phyloP scores from a whole-genome alignment of 2,113 vertebrate species.

The Platysteira castanea region DNA sequence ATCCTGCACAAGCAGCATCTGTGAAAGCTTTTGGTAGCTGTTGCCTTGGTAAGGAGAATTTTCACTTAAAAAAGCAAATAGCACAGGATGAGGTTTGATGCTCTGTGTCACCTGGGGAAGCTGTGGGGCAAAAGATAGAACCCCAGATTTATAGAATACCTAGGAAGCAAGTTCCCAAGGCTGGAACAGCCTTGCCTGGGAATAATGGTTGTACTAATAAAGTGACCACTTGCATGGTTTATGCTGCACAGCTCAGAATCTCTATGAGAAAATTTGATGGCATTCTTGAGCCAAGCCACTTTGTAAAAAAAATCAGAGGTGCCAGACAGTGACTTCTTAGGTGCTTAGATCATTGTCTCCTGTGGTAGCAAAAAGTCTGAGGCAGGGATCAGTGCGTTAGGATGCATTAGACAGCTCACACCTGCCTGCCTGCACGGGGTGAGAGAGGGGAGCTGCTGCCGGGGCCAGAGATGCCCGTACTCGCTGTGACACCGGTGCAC shows the following conservation, averaged over 20 bases:
- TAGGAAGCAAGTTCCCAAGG: not conserved
- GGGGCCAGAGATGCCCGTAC: not conserved
- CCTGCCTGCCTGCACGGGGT: not conserved
- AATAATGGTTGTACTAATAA: not conserved
- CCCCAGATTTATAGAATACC: not conserved
- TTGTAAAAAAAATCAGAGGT: not conserved
- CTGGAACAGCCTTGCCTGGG: not conserved
- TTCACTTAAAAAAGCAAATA: not conserved
- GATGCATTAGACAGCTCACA: not conserved
- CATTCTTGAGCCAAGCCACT: not conserved
- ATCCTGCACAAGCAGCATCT: not conserved
- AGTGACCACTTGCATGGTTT: not conserved
- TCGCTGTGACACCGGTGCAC: rapidly evolving
- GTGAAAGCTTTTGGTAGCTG: not conserved
- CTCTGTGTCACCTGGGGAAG: not conserved
- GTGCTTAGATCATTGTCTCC: conserved; percentile 5
- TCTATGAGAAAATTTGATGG: not conserved
- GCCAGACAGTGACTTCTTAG: not conserved
- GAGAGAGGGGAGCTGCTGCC: not conserved
- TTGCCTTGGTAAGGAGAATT: not conserved
- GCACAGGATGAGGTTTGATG: not conserved
- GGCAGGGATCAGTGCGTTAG: not conserved
- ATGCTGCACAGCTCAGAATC: not conserved
- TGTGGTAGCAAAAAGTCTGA: not conserved
- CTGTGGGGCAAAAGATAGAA: not conserved